These are phyloP conservation scores for Ameiurus melas DNA, from an alignment of 2,113 vertebrate species.

Conservation along the genomic window DNA sequence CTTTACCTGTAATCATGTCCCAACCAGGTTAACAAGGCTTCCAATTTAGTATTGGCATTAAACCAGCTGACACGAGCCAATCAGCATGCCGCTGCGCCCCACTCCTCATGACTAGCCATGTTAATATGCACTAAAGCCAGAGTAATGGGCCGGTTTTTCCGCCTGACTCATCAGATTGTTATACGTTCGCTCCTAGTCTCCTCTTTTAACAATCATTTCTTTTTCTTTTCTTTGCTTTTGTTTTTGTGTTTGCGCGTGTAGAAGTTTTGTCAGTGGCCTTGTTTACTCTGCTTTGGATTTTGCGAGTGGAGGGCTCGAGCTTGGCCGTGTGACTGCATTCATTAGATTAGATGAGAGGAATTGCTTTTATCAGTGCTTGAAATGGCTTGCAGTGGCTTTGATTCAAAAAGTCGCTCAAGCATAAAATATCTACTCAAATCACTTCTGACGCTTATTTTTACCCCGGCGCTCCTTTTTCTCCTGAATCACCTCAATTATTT, in stretches of 20 bases:
- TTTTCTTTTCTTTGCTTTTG: too few relatives aligned
- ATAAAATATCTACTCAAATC: constrained; percentile 13
- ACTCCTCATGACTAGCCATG: constrained; percentile 73
- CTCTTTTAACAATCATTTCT: neutral
- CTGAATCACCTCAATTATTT: constrained; percentile 14
- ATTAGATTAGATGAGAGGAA: neutral
- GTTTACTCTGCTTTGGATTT: neutral
- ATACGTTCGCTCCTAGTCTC: neutral
- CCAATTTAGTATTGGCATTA: constrained; percentile 87
- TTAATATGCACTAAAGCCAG: constrained; percentile 73
- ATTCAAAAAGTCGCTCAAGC: constrained; percentile 3
- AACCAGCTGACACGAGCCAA: constrained; percentile 76
- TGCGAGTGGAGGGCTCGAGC: neutral
- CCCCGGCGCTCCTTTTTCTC: neutral
- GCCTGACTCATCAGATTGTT: constrained; percentile 69
- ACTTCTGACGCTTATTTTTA: neutral
- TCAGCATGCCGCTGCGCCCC: constrained; percentile 63
- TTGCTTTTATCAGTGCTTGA: constrained; percentile 2
- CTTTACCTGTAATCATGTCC: constrained; percentile 71
- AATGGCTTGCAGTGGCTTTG: constrained; percentile 15
- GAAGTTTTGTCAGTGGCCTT: neutral
- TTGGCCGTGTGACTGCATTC: neutral
- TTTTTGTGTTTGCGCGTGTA: too few relatives aligned
- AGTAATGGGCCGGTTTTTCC: constrained; percentile 69
- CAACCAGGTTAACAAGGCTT: constrained; percentile 78